Conservation (phyloP, 1,140 invertebrate genomes). For the Macrocentrus cingulum region DNA sequence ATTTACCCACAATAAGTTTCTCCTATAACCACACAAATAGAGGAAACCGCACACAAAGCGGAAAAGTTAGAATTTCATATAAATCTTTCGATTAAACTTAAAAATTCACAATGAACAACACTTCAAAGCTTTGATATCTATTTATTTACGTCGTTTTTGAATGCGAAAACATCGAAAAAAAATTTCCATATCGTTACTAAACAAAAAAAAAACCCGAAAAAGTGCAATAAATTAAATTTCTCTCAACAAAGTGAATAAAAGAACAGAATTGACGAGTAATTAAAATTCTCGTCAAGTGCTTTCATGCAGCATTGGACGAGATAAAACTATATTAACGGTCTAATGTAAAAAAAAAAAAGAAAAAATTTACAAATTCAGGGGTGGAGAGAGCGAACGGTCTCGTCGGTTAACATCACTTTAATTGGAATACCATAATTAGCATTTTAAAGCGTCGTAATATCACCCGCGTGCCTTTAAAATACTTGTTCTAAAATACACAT, state of each 20-base stretch:
- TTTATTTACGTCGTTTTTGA: neutral
- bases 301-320: slow-evolving; percentile 7
- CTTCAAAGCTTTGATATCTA: neutral
- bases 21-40: neutral
- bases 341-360: too few species aligned
- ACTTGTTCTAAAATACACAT: slow-evolving; percentile 5
- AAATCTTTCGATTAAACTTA: too few species aligned
- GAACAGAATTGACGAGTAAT: slow-evolving; percentile 3
- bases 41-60: neutral
- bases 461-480: slow-evolving; percentile 22
- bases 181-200: neutral
- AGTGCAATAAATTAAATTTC: neutral
- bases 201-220: neutral
- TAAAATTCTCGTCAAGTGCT: slow-evolving; percentile 3
- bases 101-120: too few species aligned
- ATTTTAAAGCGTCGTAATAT: slow-evolving; percentile 31
- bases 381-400: neutral
- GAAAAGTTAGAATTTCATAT: too few species aligned
- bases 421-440: slow-evolving; percentile 46
- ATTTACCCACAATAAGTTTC: neutral
- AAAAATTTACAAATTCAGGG: slow-evolving; percentile 11
- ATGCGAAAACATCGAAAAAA: neutral
- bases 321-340: slow-evolving; percentile 9
- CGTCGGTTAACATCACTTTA: slow-evolving; percentile 35
- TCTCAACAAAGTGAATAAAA: slow-evolving; percentile 7